Base-by-base conservation (phyloP, 2,797 vertebrate species). In the Pangasius mekongensis region DNA sequence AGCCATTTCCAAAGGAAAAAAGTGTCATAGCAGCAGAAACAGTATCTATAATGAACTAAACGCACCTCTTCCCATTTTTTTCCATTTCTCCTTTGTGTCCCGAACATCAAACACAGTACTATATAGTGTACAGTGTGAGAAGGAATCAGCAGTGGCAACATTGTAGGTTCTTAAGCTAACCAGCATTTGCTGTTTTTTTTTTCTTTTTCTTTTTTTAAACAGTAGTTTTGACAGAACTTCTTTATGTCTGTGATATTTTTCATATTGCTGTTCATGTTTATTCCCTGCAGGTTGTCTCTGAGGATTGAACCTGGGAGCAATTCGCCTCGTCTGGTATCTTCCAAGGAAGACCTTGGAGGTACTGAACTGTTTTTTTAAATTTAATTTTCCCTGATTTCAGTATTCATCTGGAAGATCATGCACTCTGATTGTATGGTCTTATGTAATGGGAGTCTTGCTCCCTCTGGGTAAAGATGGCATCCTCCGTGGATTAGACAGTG, bases 301-400 rank as follows among this genome's bases (percentile, higher is more conserved):
- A 95, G 95, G 94, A 97, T 97, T 69, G 97, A 97, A 92, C 97
- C 97, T 54, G 97, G 97, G 92, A 97, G 94, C 95, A 97, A 95
- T 92, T 97, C 97, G 84, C 97, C 97, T 10, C 95, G 97, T 84
- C 94, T 97, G 58, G 96, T 97, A 86, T 97, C 96, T 36, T 97
- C 97, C 80, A 97, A 97, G 92, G 97, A 97, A 95, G 97, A 97
- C 88, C 95, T 97, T 52, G 95, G 97, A 97, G 97, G 97, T 97
- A 97, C 60, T 27, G 7, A 52, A 54, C 20, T 60, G 2, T 88
- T 47, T 78, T 78, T 74, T 78, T 20, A 3, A 56, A 36, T 58
- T 5, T 13, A 27, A 78, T 52, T 76, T 82, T 52, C 24, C 39
- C 56, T 83, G n/a, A 80, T 2, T 30, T 24, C 43, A 52, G 56